Conservation (phyloP, 2,888 invertebrate genomes). For the Caenorhabditis zanzibari region DNA sequence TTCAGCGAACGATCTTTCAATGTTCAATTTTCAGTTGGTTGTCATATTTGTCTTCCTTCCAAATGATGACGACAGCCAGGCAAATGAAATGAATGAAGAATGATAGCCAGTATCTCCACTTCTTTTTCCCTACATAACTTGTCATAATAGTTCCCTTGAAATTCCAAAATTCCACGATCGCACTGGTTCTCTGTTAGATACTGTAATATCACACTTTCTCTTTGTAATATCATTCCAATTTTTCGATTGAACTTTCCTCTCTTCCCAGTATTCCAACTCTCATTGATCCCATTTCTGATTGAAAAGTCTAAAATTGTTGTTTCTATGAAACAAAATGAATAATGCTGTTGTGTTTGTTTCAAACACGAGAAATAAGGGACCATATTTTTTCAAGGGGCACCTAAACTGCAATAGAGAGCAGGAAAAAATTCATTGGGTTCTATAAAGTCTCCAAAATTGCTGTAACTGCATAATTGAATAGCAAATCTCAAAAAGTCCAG, state of each 20-base stretch:
- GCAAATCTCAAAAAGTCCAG: too few relatives aligned
- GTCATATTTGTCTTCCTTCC: slow-evolving; percentile 54
- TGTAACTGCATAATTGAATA: too few relatives aligned
- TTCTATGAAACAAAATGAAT: not conserved
- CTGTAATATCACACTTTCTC: not conserved
- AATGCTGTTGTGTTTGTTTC: too few relatives aligned
- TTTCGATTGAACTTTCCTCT: not conserved
- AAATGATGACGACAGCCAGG: slow-evolving; percentile 55
- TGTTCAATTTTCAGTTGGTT: slow-evolving; percentile 40
- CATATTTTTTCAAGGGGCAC: too few relatives aligned
- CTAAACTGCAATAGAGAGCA: too few relatives aligned
- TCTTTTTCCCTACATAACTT: slow-evolving; percentile 13
- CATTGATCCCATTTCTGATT: slow-evolving; percentile 5
- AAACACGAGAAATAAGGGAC: too few relatives aligned
- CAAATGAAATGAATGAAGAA: slow-evolving; percentile 66
- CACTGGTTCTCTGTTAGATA: not conserved
- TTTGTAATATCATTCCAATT: slow-evolving; percentile 16
- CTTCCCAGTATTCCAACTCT: not conserved
- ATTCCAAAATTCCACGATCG: too few relatives aligned
- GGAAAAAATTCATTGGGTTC: too few relatives aligned
- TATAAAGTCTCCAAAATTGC: too few relatives aligned
- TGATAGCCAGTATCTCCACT: slow-evolving; percentile 3
- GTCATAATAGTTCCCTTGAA: not conserved
- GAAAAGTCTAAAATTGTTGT: too few relatives aligned
- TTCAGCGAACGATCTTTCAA: not conserved